These are phyloP conservation scores for Steinernema khuongi DNA, from an alignment of 1,140 invertebrate species.

Conservation along the genomic window DNA sequence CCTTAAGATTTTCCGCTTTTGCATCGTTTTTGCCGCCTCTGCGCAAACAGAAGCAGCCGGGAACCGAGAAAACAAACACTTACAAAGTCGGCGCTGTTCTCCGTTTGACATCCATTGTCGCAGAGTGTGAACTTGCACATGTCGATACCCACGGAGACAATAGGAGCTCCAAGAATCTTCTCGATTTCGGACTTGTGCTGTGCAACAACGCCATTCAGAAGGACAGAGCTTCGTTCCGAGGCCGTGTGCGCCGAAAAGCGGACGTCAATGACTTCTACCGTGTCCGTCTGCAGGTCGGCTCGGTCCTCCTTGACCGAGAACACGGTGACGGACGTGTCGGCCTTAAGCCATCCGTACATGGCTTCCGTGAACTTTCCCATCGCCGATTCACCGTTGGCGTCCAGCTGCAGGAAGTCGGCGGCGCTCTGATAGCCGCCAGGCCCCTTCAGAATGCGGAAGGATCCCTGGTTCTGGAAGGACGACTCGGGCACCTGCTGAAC, in stretches of 20 bases:
- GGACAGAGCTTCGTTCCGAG: background rate
- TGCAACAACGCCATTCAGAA: conserved; percentile 47
- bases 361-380: conserved; percentile 35
- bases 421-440: conserved; percentile 7
- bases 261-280: conserved; percentile 43
- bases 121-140: conserved; percentile 58
- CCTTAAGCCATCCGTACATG: conserved; percentile 31
- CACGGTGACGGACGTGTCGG: conserved; percentile 38
- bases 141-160: conserved; percentile 53
- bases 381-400: conserved; percentile 29
- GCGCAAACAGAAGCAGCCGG: too few species aligned
- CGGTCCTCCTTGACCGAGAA: conserved; percentile 48
- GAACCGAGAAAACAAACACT: conserved; percentile 26
- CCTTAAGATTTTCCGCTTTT: background rate
- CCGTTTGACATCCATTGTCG: conserved; percentile 55
- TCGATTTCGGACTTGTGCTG: conserved; percentile 42
- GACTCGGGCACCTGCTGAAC: conserved; percentile 38
- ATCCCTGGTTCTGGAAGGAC: conserved; percentile 55
- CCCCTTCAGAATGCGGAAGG: conserved; percentile 12
- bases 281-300: conserved; percentile 33
- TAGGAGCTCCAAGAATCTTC: conserved; percentile 36
- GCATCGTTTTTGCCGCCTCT: background rate
- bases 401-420: conserved; percentile 30
- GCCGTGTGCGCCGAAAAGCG: conserved; percentile 43
- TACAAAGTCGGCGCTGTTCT: conserved; percentile 46